Base-by-base conservation (phyloP, 1,140 invertebrate species). In the Cepaea nemoralis region DNA sequence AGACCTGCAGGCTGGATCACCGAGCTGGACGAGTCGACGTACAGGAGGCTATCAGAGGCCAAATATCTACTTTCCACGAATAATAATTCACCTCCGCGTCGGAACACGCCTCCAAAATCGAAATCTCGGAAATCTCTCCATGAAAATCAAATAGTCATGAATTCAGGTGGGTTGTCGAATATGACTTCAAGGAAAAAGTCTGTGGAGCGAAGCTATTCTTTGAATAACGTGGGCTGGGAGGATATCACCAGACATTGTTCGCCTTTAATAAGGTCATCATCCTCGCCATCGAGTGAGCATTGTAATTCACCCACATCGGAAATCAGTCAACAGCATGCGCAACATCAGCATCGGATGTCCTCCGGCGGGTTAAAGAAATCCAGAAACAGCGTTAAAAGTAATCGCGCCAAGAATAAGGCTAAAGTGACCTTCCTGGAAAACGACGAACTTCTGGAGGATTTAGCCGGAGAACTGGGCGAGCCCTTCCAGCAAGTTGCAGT, bases 11-110 rank as follows among this genome's bases (percentile, higher is more conserved):
- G 73, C 22, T 83, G 82, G 77, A 77, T 81, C 37, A 84, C 79
- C 2, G 85, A 86, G 73, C 48, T 84, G 67, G 85, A 86, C 70
- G 85, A 86, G 63, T 84, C 83, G 16, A 80, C 84, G 40, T 86
- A 84, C 70, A 81, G 82, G 42, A 40, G 85, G 0, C 66, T 86
- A 0, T 83, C 82, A 12, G 84, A 83, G 39, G 83, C 80, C 37
- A 82, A 83, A 73, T 39, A 39, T 31, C 27, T 50, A 31, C 14
- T 78, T 1, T 22, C 35, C 24, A 50, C 76, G 40, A 73, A 71
- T 55, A 76, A 48, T 40, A 76, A 45, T 24, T 76, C 71, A 8
- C 39, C 66, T 14, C 37, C n/a, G 22, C 42, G 42, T 2, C 37
- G 70, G 31, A 37, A 39, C 48, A 74, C 40, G 24, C 31, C 69